Base-by-base conservation (phyloP, 92 coral and sea anemone species). In the Umimayanthus kanabou region DNA sequence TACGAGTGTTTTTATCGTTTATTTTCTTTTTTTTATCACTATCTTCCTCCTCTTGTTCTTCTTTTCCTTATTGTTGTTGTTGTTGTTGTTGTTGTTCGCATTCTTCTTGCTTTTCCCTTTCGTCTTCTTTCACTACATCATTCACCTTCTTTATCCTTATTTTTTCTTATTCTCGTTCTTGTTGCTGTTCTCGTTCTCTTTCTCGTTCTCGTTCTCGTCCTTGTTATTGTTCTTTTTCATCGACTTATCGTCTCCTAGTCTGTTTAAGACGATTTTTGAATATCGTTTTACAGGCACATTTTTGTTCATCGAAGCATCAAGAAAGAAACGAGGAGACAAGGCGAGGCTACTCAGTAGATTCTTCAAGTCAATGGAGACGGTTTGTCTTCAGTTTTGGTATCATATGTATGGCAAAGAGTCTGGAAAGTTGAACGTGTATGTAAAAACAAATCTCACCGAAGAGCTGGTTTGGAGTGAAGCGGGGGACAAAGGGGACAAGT, bases 311-410 rank as follows among this genome's bases (percentile, higher is more conserved):
- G 86, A 82, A 47, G 77, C 58, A n/a, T 82, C 86, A 45, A 69
- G 13, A 82, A 82, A 43, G 77, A 26, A 25, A 69, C 2, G 15
- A 70, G 86, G 86, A 26, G 64, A 70, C 2, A 82, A 43, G 29
- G 86, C 86, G 11, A 42, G 86, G 64, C 50, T 82, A 25, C 29
- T 82, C 6, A 47, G 86, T 18, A 47, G 26, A 42, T 45, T 15
- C 42, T 69, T 82, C 45, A 43, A 23, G 43, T 37, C 89, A 26
- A 66, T 18, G 55, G 82, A 88, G 26, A 61, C 91, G 13, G 85
- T 85, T 23, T 92, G 94, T 80, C 30, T 92, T 9, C 94, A 92
- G 82, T 89, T 92, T 28, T 92, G 94, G 94, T 92, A 89, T 67
- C 73, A 69, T 40, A 53, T 92, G 47, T 76, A 66, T 45, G 94